Percentiles rank a stretch among this genome's conserved stretches.
Conservation (phyloP, 2,113 vertebrate genomes). For the Chunga burmeisteri region DNA sequence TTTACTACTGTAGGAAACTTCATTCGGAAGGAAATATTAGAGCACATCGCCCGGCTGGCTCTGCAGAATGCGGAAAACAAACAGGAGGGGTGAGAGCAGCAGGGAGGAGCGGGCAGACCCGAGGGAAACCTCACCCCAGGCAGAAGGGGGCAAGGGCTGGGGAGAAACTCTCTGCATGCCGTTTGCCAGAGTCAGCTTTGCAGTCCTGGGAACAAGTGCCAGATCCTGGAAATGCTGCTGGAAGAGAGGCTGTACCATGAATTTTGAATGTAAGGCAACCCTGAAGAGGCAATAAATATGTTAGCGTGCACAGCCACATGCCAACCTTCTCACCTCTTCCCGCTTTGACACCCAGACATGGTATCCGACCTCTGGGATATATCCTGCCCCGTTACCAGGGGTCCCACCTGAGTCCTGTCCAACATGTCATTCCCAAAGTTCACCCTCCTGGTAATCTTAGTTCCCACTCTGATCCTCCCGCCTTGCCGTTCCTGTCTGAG, state of each 20-base stretch:
- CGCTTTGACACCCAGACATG: background rate
- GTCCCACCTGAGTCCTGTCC: background rate
- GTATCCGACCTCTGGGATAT: background rate
- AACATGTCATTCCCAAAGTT: background rate
- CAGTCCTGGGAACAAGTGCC: background rate
- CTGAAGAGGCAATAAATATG: background rate
- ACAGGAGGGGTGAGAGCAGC: background rate
- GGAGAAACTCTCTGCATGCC: background rate
- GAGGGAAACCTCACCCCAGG: background rate
- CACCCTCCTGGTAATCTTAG: background rate
- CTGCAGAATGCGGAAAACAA: background rate
- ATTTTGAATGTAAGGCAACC: background rate
- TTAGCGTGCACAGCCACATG: background rate
- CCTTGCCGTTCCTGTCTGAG: background rate
- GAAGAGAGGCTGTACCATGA: background rate
- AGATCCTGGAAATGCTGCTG: background rate
- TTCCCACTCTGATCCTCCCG: background rate
- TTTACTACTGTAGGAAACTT: background rate
- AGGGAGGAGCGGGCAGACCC: background rate
- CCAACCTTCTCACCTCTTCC: background rate
- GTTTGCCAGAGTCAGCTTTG: background rate
- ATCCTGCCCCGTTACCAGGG: background rate
- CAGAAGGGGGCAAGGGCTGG: background rate
- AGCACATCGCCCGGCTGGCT: rapidly evolving
- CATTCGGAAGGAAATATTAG: background rate